These are phyloP conservation scores for Catocala sponsa DNA, from an alignment of 2,888 invertebrate species.

Conservation along the genomic window DNA sequence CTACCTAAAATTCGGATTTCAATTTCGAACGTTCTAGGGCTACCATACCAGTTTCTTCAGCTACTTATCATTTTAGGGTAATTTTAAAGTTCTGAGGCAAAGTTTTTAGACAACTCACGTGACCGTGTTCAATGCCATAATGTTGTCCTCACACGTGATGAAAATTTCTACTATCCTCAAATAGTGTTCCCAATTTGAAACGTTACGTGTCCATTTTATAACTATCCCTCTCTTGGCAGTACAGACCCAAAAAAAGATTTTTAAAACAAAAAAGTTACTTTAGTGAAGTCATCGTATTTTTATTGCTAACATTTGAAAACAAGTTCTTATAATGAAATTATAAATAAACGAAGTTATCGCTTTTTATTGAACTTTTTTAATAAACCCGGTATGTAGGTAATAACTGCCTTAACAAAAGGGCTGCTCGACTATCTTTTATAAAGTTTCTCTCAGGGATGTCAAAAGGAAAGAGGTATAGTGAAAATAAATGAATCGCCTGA, in stretches of 20 bases:
- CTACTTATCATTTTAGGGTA: not conserved
- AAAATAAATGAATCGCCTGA: too few species aligned
- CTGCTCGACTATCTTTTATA: not conserved
- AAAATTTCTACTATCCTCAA: too few species aligned
- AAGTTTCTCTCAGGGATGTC: constrained; percentile 21
- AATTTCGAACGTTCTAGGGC: constrained; percentile 46
- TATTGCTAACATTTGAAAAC: too few species aligned
- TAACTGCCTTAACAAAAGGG: constrained; percentile 8
- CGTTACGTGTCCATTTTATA: too few species aligned
- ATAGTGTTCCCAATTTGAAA: too few species aligned
- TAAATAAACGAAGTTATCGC: not conserved
- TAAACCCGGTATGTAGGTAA: constrained; percentile 8
- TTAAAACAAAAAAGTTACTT: too few species aligned
- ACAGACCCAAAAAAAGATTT: too few species aligned
- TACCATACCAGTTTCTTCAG: constrained; percentile 15
- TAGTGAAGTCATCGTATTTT: too few species aligned
- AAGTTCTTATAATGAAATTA: not conserved
- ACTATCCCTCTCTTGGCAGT: too few species aligned
- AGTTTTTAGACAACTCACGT: not conserved
- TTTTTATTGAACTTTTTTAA: constrained; percentile 8
- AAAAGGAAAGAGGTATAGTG: not conserved
- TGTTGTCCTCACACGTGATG: too few species aligned
- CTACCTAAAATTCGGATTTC: constrained; percentile 62
- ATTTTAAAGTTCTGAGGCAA: not conserved
- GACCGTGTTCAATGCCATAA: too few species aligned